A percentile compares a stretch with the other conserved stretches of the same genome.
phyloP scores from a whole-genome alignment of 2,113 vertebrate species.

The Aramus guarauna region DNA sequence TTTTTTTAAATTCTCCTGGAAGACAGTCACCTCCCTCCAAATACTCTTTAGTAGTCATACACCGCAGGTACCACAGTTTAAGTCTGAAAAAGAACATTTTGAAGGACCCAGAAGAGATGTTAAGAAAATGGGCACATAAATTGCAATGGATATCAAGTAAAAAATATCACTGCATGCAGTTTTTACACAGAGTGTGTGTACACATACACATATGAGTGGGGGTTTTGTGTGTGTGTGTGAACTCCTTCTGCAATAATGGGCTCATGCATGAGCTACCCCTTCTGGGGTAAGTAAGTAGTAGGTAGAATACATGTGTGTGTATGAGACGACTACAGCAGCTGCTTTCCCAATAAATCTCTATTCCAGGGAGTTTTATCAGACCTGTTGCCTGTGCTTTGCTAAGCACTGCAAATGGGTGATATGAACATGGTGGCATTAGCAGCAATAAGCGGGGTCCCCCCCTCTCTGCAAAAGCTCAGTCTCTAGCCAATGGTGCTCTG shows the following conservation, averaged over 20 bases:
- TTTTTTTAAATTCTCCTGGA: background rate
- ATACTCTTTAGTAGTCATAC: background rate
- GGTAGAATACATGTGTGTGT: background rate
- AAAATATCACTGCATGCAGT: background rate
- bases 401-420: background rate
- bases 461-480: background rate
- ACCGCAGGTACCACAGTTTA: background rate
- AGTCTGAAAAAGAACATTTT: background rate
- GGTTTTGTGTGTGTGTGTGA: background rate
- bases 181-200: background rate
- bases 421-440: background rate
- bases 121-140: background rate
- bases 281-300: background rate
- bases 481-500: background rate
- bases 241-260: background rate
- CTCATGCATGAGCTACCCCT: background rate
- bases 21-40: background rate
- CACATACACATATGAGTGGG: rapidly evolving
- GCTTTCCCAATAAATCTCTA: background rate
- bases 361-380: background rate
- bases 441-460: background rate
- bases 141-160: background rate
- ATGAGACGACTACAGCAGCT: background rate
- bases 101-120: background rate
- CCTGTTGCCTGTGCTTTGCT: background rate